Base-by-base conservation (phyloP, 2,113 vertebrate genomes). In the Chaetodon trifascialis region DNA sequence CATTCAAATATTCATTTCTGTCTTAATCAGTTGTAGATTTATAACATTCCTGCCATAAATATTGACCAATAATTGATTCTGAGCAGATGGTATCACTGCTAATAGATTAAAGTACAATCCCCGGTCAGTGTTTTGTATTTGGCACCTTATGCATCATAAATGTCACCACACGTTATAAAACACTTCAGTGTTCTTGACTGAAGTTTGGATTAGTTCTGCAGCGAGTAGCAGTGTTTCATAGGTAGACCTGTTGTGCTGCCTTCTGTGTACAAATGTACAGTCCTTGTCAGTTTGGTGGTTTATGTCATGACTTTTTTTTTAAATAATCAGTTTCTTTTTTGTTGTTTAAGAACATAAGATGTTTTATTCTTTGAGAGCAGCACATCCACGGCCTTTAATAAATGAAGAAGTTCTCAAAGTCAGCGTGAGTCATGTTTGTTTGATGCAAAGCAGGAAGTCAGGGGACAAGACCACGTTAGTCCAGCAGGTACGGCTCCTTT, bases 221-320 rank as follows among this genome's bases (percentile, higher is more conserved):
- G 5, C 30, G 38, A 55, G 19, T 62, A 72, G 42, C 47, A 73
- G 60, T 30, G 65, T 83, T 59, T 54, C 38, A 60, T 42, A 40
- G 62, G 17, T 59, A 44, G 38, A 17, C 16, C 25, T n/a, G 5
- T 72, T 76, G 77, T 69, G 42, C 55, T 80, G 11, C 76, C 34
- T 76, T 83, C 52, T 71, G 21, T 93, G 91, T 92, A 91, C 80
- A 92, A 84, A 90, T 91, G 88, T 92, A 91, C 84, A 91, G 91
- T 87, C 86, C 55, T 49, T 55, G 74, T 88, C 82, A 76, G 54
- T 83, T 88, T 84, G 80, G 47, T 76, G 69, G 72, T 81, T 40
- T 69, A 69, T 83, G 77, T 85, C 51, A 25, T 84, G 62, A 69
- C 44, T 68, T 66, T 89, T 59, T 72, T 47, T 75, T 58, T 21